Conservation (phyloP, 1,140 invertebrate genomes). For the Lordiphosa mommai region DNA sequence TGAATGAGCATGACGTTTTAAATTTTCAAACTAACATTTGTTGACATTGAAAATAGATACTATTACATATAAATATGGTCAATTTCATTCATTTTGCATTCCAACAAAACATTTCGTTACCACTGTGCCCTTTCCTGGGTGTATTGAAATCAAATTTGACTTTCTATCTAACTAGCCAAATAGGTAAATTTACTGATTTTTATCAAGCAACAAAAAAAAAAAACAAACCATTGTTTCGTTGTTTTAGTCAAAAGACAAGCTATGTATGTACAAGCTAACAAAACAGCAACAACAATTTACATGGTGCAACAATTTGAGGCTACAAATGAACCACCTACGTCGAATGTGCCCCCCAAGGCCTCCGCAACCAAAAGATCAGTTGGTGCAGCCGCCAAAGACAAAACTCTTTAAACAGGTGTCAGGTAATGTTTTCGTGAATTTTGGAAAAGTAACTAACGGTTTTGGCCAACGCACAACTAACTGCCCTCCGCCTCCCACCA, state of each 20-base stretch:
- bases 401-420: constrained; percentile 4
- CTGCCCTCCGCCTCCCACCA: constrained; percentile 1
- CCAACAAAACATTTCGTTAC: too few species aligned
- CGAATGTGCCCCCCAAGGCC: neutral
- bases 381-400: constrained; percentile 22
- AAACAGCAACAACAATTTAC: constrained; percentile 39
- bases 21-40: too few species aligned
- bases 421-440: neutral
- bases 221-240: constrained; percentile 51
- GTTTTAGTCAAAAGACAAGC: constrained; percentile 48
- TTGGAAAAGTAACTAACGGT: constrained; percentile 1
- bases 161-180: constrained; percentile 51
- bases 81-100: too few species aligned
- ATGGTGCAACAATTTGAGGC: constrained; percentile 63
- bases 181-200: constrained; percentile 68
- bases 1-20: too few species aligned
- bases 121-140: neutral
- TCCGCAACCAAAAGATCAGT: neutral
- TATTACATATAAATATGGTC: too few species aligned
- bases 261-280: constrained; percentile 34
- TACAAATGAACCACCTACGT: constrained; percentile 58
- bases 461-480: constrained; percentile 24
- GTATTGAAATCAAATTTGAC: constrained; percentile 52
- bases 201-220: constrained; percentile 37
- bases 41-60: too few species aligned